These are phyloP conservation scores for Microcebus griseorufus DNA, from an alignment of 2,113 vertebrate genomes.

Conservation along the genomic window DNA sequence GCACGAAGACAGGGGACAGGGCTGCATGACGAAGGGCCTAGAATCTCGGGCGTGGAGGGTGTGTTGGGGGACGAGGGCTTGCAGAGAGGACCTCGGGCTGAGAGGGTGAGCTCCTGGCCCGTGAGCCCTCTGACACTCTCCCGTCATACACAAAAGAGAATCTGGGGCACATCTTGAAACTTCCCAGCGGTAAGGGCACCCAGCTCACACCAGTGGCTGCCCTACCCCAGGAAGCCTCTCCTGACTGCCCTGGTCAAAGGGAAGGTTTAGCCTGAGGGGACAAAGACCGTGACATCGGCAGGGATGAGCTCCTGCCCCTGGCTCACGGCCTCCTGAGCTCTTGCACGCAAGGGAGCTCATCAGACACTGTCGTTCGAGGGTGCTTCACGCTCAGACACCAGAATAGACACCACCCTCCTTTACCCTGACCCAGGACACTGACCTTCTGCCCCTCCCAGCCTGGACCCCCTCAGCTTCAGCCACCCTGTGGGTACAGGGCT, in stretches of 20 bases:
- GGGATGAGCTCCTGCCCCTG: neutral
- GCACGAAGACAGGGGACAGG: neutral
- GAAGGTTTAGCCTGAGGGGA: neutral
- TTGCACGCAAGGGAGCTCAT: neutral
- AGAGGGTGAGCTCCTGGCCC: neutral
- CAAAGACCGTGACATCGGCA: neutral
- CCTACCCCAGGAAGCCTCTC: neutral
- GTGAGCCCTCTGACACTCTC: neutral
- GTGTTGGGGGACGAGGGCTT: no score
- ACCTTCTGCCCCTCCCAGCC: neutral
- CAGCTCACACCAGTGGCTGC: neutral
- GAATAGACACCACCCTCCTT: neutral
- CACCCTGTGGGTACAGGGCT: neutral
- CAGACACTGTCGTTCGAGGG: neutral
- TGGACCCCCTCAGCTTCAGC: neutral
- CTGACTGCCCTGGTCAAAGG: neutral
- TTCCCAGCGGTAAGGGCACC: neutral
- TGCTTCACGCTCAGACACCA: neutral
- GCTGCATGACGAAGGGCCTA: neutral
- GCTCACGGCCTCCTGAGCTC: neutral
- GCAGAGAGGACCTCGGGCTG: neutral
- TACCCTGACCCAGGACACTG: neutral
- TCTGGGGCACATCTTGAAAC: neutral
- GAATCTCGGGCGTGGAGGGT: neutral
- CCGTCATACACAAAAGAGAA: neutral